phyloP scores from a whole-genome alignment of 2,113 vertebrate species.

The Ivindomyrus marchei region DNA sequence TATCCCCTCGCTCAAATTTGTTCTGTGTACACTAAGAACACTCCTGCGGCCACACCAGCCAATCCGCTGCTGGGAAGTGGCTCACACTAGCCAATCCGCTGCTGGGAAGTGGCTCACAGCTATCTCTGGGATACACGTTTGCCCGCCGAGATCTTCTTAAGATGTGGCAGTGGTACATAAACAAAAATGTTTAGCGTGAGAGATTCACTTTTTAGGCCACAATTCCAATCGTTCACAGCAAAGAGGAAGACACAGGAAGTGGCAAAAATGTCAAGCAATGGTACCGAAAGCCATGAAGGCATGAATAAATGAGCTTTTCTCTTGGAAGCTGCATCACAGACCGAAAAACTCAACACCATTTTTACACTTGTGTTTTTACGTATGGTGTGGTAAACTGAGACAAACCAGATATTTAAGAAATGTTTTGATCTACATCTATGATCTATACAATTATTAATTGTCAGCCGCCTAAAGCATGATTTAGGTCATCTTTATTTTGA shows the following conservation, averaged over 20 bases:
- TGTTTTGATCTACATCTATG: background rate
- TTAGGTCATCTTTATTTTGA: background rate
- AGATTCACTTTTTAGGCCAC: slow-evolving; percentile 33
- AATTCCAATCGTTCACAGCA: slow-evolving; percentile 21
- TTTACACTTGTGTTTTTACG: background rate
- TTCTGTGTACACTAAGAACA: slow-evolving; percentile 18
- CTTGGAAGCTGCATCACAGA: background rate
- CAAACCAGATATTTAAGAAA: background rate
- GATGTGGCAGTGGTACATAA: slow-evolving; percentile 20
- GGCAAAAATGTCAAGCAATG: background rate
- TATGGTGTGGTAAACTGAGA: background rate
- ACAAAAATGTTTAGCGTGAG: slow-evolving; percentile 11
- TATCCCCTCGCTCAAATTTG: slow-evolving; percentile 31
- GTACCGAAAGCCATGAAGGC: background rate
- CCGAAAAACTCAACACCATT: background rate
- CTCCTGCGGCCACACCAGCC: slow-evolving; percentile 21
- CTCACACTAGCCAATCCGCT: slow-evolving; percentile 13
- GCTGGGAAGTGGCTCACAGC: slow-evolving; percentile 10
- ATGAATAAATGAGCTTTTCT: background rate
- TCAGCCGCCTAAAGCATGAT: background rate
- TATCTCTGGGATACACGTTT: background rate
- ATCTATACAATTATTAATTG: background rate
- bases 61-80: background rate
- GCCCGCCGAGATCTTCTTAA: background rate
- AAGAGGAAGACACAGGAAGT: background rate